Evolutionary conservation across 2,113 vertebrate species (phyloP), one percentile per base, ranked within the genome.

Genomic region (Speoplatyrhinus poulsoni): DNA sequence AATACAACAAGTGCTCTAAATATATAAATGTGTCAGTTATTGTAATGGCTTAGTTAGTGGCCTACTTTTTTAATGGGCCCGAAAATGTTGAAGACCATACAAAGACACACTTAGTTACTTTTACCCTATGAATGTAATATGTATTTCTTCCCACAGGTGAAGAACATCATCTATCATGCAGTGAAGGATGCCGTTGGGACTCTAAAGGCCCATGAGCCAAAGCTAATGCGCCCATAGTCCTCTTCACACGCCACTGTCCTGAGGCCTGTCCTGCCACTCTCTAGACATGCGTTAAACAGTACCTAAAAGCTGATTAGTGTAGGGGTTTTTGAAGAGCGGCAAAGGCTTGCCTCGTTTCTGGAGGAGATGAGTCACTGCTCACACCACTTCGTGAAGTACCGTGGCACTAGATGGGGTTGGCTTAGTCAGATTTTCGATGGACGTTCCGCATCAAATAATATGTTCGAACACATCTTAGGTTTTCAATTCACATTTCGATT

Each of bases 141-240:
- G 32, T 56, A 16, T 68, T 0, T 0, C 52, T 79, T 58, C 48
- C 84, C 82, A 48, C 89, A 99, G 98, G 97, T 99, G 93, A 99
- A 99, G 92, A 99, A 99, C 88, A 99, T 99, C 91, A 99, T 99
- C 85, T 99, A 98, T 92, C 98, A 99, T 3, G 97, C 98, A 72
- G 97, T 99, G 89, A 99, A 99, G 92, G 97, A 99, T 58, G 96
- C 98, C 32, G 96, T 99, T 75, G 96, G 96, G 86, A 98, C 96
- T 65, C 93, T 99, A 86, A 97, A 96, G 89, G 95, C 96, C 86
- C 96, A 98, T 3, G 98, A 99, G 87, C 92, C 95, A 69, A 98
- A 96, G 90, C 89, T 98, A 87, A 93, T 93, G 63, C 95, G 97
- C 75, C 96, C 98, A 0, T 99, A 98, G 93, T 87, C 77, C 26